Conservation (phyloP, 2,797 vertebrate genomes). For the Lepidocolaptes lacrymiger region DNA sequence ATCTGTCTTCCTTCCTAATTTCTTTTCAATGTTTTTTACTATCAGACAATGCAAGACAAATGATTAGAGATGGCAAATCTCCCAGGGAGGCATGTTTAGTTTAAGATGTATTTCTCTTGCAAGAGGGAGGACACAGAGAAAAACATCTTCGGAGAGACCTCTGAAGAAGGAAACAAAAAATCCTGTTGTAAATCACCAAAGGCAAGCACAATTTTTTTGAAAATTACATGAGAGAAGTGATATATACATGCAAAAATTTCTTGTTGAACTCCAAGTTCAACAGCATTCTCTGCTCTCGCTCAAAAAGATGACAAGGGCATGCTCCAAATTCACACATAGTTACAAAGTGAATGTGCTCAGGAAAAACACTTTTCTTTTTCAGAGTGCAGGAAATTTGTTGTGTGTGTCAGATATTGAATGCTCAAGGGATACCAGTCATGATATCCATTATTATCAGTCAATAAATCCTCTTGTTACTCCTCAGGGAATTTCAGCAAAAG, state of each 20-base stretch:
- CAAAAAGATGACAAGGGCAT: background rate
- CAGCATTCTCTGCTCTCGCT: background rate
- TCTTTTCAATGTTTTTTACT: slow-evolving; percentile 62
- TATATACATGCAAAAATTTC: background rate
- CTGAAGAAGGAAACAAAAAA: slow-evolving; percentile 21
- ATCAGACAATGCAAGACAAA: slow-evolving; percentile 40
- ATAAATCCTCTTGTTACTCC: slow-evolving; percentile 45
- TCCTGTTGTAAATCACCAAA: slow-evolving; percentile 26
- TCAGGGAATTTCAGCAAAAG: slow-evolving; percentile 57
- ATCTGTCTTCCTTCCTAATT: slow-evolving; percentile 18
- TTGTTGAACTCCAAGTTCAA: background rate
- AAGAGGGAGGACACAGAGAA: slow-evolving; percentile 52
- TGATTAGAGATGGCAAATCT: slow-evolving; percentile 56
- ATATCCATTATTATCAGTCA: slow-evolving; percentile 66
- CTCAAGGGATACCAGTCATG: slow-evolving; percentile 46
- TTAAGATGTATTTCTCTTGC: slow-evolving; percentile 43
- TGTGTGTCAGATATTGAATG: slow-evolving; percentile 41
- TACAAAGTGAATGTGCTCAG: background rate
- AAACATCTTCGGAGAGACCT: slow-evolving; percentile 49
- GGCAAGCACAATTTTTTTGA: background rate
- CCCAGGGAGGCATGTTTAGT: slow-evolving; percentile 35
- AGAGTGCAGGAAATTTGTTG: slow-evolving; percentile 38
- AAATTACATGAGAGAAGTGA: slow-evolving; percentile 22
- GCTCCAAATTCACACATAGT: background rate
- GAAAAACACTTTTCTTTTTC: background rate